Percentiles rank a stretch among this genome's conserved stretches.
phyloP scores from a whole-genome alignment of 64 coral and sea anemone species.

The Dendrophyllia cribrosa region DNA sequence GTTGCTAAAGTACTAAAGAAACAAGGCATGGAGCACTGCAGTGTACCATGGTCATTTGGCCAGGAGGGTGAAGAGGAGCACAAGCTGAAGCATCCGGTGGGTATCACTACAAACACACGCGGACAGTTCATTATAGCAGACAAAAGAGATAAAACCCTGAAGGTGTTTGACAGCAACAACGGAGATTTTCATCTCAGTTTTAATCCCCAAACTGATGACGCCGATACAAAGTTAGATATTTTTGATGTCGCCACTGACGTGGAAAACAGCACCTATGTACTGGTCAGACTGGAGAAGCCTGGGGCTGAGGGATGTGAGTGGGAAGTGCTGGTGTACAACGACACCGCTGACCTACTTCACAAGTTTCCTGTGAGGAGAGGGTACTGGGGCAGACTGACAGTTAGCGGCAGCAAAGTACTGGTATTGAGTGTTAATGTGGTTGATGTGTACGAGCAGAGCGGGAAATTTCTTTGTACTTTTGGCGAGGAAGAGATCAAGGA shows the following conservation, averaged over 20 bases:
- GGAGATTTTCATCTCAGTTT: constrained; percentile 29
- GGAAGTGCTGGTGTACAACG: no score
- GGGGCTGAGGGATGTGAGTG: no score
- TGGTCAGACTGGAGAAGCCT: no score
- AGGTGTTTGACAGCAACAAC: constrained; percentile 35
- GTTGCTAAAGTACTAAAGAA: not conserved
- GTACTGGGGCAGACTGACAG: no score
- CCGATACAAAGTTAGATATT: not conserved
- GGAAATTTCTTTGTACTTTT: no score
- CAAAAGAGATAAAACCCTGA: not conserved
- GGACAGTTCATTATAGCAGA: constrained; percentile 55
- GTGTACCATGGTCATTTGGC: constrained; percentile 18
- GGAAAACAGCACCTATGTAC: no score
- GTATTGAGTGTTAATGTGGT: no score
- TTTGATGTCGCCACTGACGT: constrained; percentile 3
- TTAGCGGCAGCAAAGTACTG: no score
- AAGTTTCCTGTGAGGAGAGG: no score
- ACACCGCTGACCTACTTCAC: no score
- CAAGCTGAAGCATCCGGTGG: not conserved
- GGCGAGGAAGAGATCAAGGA: no score
- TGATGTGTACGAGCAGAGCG: no score
- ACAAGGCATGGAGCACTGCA: constrained; percentile 1
- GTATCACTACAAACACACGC: constrained; percentile 17
- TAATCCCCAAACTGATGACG: not conserved
- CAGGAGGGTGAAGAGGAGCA: not conserved